These are phyloP conservation scores for Empidonax traillii DNA, from an alignment of 2,113 vertebrate genomes.

Conservation along the genomic window DNA sequence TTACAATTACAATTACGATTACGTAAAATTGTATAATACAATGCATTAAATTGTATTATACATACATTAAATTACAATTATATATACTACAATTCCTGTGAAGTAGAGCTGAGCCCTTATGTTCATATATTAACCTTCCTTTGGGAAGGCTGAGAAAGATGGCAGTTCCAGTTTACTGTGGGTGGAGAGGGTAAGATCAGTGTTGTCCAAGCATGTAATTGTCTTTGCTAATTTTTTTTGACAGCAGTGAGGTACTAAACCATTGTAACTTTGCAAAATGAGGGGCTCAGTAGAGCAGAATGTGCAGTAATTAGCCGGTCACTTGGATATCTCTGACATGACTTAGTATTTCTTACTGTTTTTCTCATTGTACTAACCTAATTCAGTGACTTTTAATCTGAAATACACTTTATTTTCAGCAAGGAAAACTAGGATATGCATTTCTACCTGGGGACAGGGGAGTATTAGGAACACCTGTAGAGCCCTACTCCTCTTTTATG, in stretches of 20 bases:
- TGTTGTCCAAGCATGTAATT: slow-evolving; percentile 60
- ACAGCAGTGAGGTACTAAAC: slow-evolving; percentile 20
- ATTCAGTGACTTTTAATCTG: slow-evolving; percentile 53
- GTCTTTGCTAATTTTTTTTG: slow-evolving; percentile 60
- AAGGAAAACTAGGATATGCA: neutral
- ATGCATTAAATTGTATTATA: too few relatives aligned
- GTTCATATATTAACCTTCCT: slow-evolving; percentile 33
- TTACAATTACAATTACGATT: too few relatives aligned
- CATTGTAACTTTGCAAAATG: slow-evolving; percentile 3
- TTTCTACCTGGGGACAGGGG: neutral
- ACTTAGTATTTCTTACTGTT: slow-evolving; percentile 61
- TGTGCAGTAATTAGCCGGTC: slow-evolving; percentile 39
- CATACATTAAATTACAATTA: too few relatives aligned
- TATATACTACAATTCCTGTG: neutral
- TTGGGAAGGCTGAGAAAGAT: slow-evolving; percentile 15
- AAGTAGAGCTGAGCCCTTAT: neutral
- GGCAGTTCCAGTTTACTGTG: slow-evolving; percentile 5
- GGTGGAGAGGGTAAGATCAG: neutral
- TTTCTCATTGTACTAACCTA: slow-evolving; percentile 41
- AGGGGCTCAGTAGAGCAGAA: neutral
- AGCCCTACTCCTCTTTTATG: accelerated
- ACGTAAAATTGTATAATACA: too few relatives aligned
- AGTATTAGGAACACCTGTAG: neutral
- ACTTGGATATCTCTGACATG: slow-evolving; percentile 29
- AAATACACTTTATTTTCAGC: slow-evolving; percentile 9